phyloP scores from a whole-genome alignment of 2,888 invertebrate genomes.

The Lithosia quadra region DNA sequence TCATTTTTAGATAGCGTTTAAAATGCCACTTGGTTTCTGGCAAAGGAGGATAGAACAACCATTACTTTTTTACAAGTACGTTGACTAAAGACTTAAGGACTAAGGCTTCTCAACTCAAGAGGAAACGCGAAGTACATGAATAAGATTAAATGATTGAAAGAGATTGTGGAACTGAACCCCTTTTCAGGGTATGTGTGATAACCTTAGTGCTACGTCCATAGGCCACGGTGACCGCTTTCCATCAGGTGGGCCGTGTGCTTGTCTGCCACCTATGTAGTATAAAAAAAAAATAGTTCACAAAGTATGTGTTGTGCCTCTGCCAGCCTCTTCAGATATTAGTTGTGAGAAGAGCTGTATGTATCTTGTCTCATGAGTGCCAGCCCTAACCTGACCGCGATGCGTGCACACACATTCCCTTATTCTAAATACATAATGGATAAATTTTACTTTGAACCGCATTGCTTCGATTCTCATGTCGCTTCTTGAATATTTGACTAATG shows the following conservation, averaged over 20 bases:
- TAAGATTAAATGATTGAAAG: no score
- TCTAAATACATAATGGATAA: slow-evolving; percentile 81
- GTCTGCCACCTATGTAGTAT: no score
- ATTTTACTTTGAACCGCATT: slow-evolving; percentile 61
- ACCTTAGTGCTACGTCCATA: no score
- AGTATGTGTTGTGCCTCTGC: background rate
- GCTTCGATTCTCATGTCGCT: slow-evolving; percentile 60
- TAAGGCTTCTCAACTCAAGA: background rate
- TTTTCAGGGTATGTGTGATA: no score
- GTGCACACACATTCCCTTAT: slow-evolving; percentile 56
- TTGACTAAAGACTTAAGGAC: background rate
- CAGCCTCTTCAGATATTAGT: background rate
- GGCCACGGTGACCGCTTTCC: no score
- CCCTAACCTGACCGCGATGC: slow-evolving; percentile 46
- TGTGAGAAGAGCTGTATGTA: background rate
- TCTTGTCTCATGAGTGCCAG: slow-evolving; percentile 23
- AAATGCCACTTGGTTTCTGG: background rate
- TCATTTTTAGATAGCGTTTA: background rate
- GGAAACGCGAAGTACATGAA: background rate
- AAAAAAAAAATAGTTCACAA: background rate
- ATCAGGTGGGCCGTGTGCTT: no score
- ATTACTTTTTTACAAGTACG: background rate
- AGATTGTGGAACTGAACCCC: no score
- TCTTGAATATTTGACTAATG: slow-evolving; percentile 56
- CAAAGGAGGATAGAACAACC: background rate